Conservation (phyloP, 2,113 vertebrate genomes). For the Pimephales promelas region DNA sequence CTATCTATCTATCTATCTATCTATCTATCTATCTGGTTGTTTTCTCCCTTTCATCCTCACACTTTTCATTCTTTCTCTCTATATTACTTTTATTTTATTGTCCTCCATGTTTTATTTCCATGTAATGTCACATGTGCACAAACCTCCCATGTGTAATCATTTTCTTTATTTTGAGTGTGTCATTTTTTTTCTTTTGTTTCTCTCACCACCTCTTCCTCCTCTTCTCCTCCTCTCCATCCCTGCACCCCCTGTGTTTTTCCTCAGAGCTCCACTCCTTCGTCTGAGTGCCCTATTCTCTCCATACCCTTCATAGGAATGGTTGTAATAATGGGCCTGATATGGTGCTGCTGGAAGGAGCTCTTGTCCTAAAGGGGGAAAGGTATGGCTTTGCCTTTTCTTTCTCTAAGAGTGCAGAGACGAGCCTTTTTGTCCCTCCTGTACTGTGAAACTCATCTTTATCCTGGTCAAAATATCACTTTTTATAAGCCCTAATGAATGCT, state of each 20-base stretch:
- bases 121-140: slow-evolving; percentile 39
- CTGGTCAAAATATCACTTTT: neutral
- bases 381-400: slow-evolving; percentile 78
- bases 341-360: slow-evolving; percentile 94
- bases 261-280: slow-evolving; percentile 80
- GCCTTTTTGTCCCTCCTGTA: slow-evolving; percentile 16
- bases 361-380: slow-evolving; percentile 85
- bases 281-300: slow-evolving; percentile 80
- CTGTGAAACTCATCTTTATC: slow-evolving; percentile 13
- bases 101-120: slow-evolving; percentile 2
- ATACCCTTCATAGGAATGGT: slow-evolving; percentile 90
- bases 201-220: slow-evolving; percentile 61
- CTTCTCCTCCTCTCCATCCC: slow-evolving; percentile 58
- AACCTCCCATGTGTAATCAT: slow-evolving; percentile 54
- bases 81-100: neutral
- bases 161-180: slow-evolving; percentile 56
- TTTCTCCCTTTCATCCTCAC: slow-evolving; percentile 42
- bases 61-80: slow-evolving; percentile 9
- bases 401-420: slow-evolving; percentile 52
- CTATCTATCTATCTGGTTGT: slow-evolving; percentile 31
- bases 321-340: slow-evolving; percentile 92
- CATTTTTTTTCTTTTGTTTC: slow-evolving; percentile 59
- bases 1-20: slow-evolving; percentile 21
- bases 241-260: slow-evolving; percentile 68
- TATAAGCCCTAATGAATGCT: slow-evolving; percentile 18